A percentile compares a stretch with the other conserved stretches of the same genome.
These are phyloP conservation scores for Erethizon dorsatum DNA, from an alignment of 2,797 vertebrate genomes.

Conservation along the genomic window DNA sequence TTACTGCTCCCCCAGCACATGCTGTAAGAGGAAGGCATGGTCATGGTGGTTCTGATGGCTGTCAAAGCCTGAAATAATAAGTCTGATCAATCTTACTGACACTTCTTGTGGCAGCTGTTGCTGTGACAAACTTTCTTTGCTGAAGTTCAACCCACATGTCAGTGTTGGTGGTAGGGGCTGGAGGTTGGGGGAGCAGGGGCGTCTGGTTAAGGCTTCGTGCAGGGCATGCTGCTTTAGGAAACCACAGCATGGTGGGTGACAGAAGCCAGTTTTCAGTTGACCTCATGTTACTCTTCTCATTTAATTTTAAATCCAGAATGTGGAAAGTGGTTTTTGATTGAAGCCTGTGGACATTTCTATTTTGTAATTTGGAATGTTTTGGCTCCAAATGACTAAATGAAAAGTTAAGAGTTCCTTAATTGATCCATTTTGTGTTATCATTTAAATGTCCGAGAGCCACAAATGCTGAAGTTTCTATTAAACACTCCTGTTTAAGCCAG, in stretches of 20 bases:
- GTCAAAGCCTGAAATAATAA: constrained; percentile 65
- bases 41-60: neutral
- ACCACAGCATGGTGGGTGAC: neutral
- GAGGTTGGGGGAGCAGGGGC: too few species aligned
- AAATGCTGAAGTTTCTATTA: neutral
- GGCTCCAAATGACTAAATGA: neutral
- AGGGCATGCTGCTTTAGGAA: neutral
- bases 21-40: neutral
- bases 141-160: constrained; percentile 71
- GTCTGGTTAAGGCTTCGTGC: neutral
- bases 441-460: neutral
- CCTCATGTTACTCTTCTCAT: neutral
- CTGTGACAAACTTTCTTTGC: constrained; percentile 86
- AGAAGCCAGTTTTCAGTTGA: constrained; percentile 25
- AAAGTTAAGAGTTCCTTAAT: neutral
- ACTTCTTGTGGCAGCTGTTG: constrained; percentile 84
- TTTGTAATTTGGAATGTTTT: constrained; percentile 23
- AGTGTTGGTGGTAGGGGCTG: neutral
- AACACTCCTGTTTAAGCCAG: neutral
- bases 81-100: constrained; percentile 82
- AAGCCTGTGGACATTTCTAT: neutral
- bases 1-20: constrained; percentile 23
- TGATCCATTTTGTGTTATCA: neutral
- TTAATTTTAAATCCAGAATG: constrained; percentile 30
- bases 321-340: neutral